phyloP scores from a whole-genome alignment of 2,113 vertebrate genomes.

The Leucopsar rothschildi region DNA sequence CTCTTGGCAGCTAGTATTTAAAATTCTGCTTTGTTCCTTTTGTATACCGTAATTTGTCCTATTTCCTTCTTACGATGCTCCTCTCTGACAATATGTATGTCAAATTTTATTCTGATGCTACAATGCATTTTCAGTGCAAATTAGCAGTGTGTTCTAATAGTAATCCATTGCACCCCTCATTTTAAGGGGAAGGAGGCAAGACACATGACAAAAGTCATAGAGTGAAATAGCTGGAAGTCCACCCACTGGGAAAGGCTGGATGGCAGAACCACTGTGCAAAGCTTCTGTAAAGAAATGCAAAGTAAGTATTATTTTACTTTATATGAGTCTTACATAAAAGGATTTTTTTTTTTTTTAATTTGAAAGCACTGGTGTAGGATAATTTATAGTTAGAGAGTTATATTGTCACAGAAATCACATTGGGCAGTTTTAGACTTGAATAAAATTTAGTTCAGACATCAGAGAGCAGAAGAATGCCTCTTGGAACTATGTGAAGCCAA shows the following conservation, averaged over 20 bases:
- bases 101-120: neutral
- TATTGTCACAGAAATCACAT: neutral
- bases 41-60: neutral
- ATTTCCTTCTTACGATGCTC: neutral
- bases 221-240: slow-evolving; percentile 65
- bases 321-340: neutral
- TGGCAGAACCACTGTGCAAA: slow-evolving; percentile 70
- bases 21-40: neutral
- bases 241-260: slow-evolving; percentile 60
- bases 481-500: neutral
- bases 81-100: neutral
- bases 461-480: neutral
- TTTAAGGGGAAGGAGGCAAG: slow-evolving; percentile 66
- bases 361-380: neutral
- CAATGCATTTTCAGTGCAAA: neutral
- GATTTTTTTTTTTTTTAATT: neutral
- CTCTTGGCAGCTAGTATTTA: neutral
- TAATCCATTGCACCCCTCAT: slow-evolving; percentile 39
- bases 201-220: slow-evolving; percentile 62
- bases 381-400: slow-evolving; percentile 1
- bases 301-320: slow-evolving; percentile 59
- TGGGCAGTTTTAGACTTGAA: neutral
- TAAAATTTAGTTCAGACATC: neutral
- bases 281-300: slow-evolving; percentile 70
- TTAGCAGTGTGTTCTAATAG: neutral